Evolutionary conservation across 2,797 vertebrate genomes (phyloP).

Genomic region (Sternarchorhynchus goeldii): DNA sequence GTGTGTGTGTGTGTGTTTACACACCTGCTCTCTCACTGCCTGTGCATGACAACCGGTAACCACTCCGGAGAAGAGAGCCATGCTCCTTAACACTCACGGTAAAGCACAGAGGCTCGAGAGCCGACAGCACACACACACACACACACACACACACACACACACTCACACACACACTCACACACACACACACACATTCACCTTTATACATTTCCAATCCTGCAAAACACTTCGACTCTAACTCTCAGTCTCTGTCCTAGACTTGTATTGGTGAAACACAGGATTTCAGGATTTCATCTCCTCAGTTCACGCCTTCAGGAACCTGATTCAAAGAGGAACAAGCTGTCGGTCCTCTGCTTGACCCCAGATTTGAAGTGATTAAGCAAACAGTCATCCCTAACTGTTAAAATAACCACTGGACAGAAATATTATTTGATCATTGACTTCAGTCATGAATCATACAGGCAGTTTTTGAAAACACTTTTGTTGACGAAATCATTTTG

Average conservation of each 20-base stretch:
- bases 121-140: constrained; percentile 50
- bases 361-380: constrained; percentile 26
- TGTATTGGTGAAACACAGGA: constrained; percentile 12
- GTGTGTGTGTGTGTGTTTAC: constrained; percentile 74
- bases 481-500: constrained; percentile 48
- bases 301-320: no score
- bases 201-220: constrained; percentile 13
- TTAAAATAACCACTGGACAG: constrained; percentile 27
- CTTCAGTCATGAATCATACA: constrained; percentile 32
- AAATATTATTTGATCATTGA: constrained; percentile 47
- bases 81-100: constrained; percentile 58
- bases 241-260: background rate
- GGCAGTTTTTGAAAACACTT: constrained; percentile 38
- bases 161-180: constrained; percentile 29
- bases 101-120: constrained; percentile 45
- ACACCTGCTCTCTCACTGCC: constrained; percentile 49
- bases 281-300: background rate
- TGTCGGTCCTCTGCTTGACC: constrained; percentile 32
- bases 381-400: constrained; percentile 37
- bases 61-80: constrained; percentile 55
- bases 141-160: constrained; percentile 43
- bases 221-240: background rate
- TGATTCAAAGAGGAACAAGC: background rate
- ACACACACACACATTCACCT: constrained; percentile 26
- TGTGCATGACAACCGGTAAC: constrained; percentile 60